A percentile compares a stretch with the other conserved stretches of the same genome.
Conservation (phyloP, 2,797 vertebrate genomes). For the Botia kubotai region DNA sequence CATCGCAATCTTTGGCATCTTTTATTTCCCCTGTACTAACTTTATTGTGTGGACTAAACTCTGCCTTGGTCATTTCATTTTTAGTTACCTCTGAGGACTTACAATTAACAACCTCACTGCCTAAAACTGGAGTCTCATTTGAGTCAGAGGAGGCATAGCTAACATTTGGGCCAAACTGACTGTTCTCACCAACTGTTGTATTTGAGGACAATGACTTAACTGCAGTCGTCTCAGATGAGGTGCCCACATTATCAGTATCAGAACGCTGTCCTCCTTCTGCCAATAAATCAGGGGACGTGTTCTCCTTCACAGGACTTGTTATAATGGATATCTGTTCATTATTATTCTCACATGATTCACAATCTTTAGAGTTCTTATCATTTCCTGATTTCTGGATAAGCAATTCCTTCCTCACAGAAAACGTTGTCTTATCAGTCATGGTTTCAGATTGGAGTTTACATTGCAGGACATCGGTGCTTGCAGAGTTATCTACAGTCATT, state of each 20-base stretch:
- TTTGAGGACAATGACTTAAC: background rate
- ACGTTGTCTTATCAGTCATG: conserved; percentile 12
- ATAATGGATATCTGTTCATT: background rate
- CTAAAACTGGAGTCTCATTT: background rate
- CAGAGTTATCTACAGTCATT: background rate
- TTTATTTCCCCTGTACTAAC: conserved; percentile 23
- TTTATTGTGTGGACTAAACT: conserved; percentile 35
- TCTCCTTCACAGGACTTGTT: conserved; percentile 4
- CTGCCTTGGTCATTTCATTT: conserved; percentile 22
- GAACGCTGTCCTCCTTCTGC: conserved; percentile 12
- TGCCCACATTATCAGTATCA: conserved; percentile 12
- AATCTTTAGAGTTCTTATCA: conserved; percentile 14
- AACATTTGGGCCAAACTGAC: conserved; percentile 1
- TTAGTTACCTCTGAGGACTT: conserved; percentile 4
- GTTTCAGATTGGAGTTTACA: conserved; percentile 17
- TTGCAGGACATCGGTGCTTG: background rate
- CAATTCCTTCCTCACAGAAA: background rate
- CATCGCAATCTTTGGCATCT: conserved; percentile 46
- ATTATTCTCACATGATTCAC: conserved; percentile 12
- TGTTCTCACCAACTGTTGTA: conserved; percentile 4
- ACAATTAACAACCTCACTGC: background rate
- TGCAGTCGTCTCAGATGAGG: conserved; percentile 10
- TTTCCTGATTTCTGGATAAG: conserved; percentile 18
- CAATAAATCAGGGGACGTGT: background rate
- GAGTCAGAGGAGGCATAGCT: background rate